Percentiles rank a stretch among this genome's conserved stretches.
These are phyloP conservation scores for rat (Rattus norvegicus) DNA, from an alignment of 2,113 vertebrate genomes.

Conservation along the genomic window GRCr8 NC_086024.1:83709001-83709500, in stretches of 20 bases:
- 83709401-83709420: not conserved
- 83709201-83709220: not conserved
- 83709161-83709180: not conserved
- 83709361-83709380: not conserved
- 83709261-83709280: not conserved
- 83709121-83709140: not conserved
- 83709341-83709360: not conserved
- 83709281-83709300: not conserved
- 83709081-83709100: too few relatives aligned
- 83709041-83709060: not conserved
- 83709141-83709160: not conserved
- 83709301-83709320: not conserved
- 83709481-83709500: not conserved
- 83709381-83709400: not conserved
- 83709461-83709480: not conserved
- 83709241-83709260: not conserved
- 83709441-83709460: not conserved
- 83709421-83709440: not conserved
- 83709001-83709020: not conserved
- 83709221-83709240: not conserved
- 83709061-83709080: too few relatives aligned
- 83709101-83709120: not conserved
- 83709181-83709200: not conserved
- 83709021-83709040: not conserved
- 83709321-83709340: not conserved